phyloP scores from a whole-genome alignment of 1,140 invertebrate species.

The Drosophila saltans region DNA sequence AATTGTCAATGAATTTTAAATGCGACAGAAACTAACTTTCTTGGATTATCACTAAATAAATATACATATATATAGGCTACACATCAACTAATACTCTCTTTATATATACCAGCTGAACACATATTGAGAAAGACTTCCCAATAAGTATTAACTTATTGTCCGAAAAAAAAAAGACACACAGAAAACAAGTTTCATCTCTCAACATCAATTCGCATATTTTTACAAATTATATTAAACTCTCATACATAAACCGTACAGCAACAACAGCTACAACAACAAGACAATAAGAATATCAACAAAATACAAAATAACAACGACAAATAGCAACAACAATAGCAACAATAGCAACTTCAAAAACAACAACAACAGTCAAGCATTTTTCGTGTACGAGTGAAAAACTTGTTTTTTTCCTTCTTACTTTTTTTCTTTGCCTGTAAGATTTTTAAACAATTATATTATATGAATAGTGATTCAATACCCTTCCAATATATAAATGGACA shows the following conservation, averaged over 20 bases:
- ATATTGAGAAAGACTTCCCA: slow-evolving; percentile 19
- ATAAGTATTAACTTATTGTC: slow-evolving; percentile 19
- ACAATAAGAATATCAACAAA: slow-evolving; percentile 12
- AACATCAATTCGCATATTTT: slow-evolving; percentile 80
- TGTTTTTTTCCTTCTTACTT: slow-evolving; percentile 37
- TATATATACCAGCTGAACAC: background rate
- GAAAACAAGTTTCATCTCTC: slow-evolving; percentile 68
- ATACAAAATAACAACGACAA: slow-evolving; percentile 31
- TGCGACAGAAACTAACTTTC: background rate
- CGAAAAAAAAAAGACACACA: slow-evolving; percentile 39
- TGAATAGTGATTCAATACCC: slow-evolving; percentile 21
- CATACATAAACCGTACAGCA: slow-evolving; percentile 51
- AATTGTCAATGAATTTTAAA: background rate
- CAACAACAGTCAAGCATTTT: slow-evolving; percentile 48
- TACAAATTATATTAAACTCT: slow-evolving; percentile 77
- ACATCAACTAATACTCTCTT: too few species aligned
- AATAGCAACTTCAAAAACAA: slow-evolving; percentile 25
- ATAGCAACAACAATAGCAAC: slow-evolving; percentile 15
- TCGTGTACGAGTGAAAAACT: slow-evolving; percentile 69
- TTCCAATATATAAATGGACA: background rate
- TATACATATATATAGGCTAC: too few species aligned
- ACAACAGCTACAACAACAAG: slow-evolving; percentile 41
- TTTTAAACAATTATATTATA: slow-evolving; percentile 71
- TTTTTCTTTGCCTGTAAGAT: slow-evolving; percentile 58
- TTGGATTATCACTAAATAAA: background rate